Conservation (phyloP, 2,888 invertebrate species). For the Drosophila pegasa region DNA sequence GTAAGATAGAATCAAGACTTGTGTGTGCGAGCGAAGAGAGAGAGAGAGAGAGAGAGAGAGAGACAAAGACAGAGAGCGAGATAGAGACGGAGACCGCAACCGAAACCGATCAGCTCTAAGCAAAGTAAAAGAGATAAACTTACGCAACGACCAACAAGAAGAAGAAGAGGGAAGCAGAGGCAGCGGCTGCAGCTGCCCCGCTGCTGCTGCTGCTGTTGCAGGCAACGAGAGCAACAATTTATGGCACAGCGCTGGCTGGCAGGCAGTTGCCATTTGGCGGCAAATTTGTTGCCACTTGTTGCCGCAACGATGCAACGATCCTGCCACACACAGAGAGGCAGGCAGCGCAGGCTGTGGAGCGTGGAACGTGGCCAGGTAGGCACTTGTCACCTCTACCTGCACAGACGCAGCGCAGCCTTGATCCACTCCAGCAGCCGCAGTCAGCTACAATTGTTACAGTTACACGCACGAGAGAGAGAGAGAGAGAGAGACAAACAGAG, state of each 20-base stretch:
- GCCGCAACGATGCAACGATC: slow-evolving; percentile 50
- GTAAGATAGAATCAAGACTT: slow-evolving; percentile 6
- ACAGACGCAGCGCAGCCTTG: slow-evolving; percentile 61
- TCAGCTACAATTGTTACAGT: slow-evolving; percentile 68
- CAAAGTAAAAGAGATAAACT: slow-evolving; percentile 69
- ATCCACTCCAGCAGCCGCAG: slow-evolving; percentile 35
- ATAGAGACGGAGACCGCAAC: slow-evolving; percentile 1
- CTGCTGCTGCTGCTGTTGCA: slow-evolving; percentile 31
- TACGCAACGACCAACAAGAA: slow-evolving; percentile 67
- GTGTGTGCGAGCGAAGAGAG: neutral
- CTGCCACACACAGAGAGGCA: slow-evolving; percentile 56
- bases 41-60: neutral
- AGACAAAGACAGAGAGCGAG: slow-evolving; percentile 5
- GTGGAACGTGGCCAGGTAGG: slow-evolving; percentile 58
- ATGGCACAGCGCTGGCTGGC: slow-evolving; percentile 44
- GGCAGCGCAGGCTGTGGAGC: slow-evolving; percentile 23
- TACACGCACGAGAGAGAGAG: slow-evolving; percentile 28
- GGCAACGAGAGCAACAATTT: slow-evolving; percentile 53
- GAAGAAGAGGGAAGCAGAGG: slow-evolving; percentile 49
- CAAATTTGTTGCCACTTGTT: slow-evolving; percentile 73
- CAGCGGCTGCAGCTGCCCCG: slow-evolving; percentile 23
- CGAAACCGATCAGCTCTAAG: slow-evolving; percentile 11
- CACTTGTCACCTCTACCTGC: slow-evolving; percentile 67
- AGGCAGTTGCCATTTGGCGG: slow-evolving; percentile 62
- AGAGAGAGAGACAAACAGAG: neutral